A percentile compares a stretch with the other conserved stretches of the same genome.
phyloP scores from a whole-genome alignment of 2,888 invertebrate species.

The Drosophila formosana region DNA sequence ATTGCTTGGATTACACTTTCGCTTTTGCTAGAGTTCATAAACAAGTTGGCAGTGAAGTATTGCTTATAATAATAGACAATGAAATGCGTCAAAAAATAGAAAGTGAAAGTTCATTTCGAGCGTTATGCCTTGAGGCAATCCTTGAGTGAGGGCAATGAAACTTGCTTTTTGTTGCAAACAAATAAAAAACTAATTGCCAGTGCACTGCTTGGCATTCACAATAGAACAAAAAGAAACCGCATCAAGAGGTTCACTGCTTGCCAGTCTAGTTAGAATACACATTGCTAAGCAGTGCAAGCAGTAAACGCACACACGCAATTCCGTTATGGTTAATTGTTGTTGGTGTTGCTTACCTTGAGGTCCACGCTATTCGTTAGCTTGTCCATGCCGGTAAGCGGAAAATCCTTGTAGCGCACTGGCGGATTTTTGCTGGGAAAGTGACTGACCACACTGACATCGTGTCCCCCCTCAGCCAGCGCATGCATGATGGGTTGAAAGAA shows the following conservation, averaged over 20 bases:
- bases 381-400: slow-evolving; percentile 73
- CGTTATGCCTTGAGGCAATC: slow-evolving; percentile 19
- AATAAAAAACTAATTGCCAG: not conserved
- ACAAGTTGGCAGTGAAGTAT: slow-evolving; percentile 16
- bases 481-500: slow-evolving; percentile 86
- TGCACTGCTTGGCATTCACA: not conserved
- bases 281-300: slow-evolving; percentile 12
- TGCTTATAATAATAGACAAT: slow-evolving; percentile 6
- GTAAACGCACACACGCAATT: not conserved
- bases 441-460: slow-evolving; percentile 86
- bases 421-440: slow-evolving; percentile 85
- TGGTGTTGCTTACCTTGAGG: slow-evolving; percentile 74
- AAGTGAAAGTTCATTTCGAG: slow-evolving; percentile 8
- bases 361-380: slow-evolving; percentile 81
- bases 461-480: slow-evolving; percentile 85
- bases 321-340: not conserved
- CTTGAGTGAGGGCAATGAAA: slow-evolving; percentile 7
- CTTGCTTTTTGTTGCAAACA: not conserved
- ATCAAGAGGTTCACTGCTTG: not conserved
- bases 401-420: slow-evolving; percentile 82
- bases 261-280: not conserved
- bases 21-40: slow-evolving; percentile 6
- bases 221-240: not conserved
- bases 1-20: slow-evolving; percentile 7
- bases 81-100: not conserved